Percentiles rank a stretch among this genome's conserved stretches.
These are phyloP conservation scores for Hyperoodon ampullatus DNA, from an alignment of 2,113 vertebrate species.

Conservation along the genomic window DNA sequence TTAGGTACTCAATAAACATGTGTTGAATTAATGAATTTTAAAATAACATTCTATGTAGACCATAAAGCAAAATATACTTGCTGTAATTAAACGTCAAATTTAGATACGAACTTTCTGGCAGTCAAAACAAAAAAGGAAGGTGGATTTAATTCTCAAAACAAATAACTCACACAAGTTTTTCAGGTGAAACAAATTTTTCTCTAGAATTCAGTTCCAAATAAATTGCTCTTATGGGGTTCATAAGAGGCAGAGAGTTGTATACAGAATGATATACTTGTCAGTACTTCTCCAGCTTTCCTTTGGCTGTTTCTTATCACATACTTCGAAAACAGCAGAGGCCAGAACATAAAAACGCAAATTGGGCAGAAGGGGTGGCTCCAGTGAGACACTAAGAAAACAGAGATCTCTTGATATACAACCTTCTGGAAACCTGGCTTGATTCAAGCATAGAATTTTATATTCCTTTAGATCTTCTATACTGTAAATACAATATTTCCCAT, in stretches of 20 bases:
- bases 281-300: neutral
- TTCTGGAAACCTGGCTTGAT: neutral
- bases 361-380: neutral
- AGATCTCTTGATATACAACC: neutral
- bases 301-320: neutral
- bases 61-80: constrained; percentile 9
- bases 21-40: neutral
- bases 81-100: neutral
- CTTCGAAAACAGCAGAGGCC: neutral
- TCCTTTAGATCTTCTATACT: neutral
- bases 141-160: neutral
- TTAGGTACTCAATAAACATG: neutral
- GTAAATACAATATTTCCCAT: neutral
- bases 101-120: neutral
- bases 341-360: neutral
- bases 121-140: neutral
- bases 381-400: neutral
- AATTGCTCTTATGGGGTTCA: neutral
- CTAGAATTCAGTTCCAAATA: constrained; percentile 16
- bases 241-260: neutral
- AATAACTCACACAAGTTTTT: neutral
- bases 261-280: neutral
- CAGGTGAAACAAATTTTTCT: neutral
- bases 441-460: neutral
- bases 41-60: neutral